Evolutionary conservation across 2,888 invertebrate species (phyloP).

Genomic region (Pseudoips prasinana): DNA sequence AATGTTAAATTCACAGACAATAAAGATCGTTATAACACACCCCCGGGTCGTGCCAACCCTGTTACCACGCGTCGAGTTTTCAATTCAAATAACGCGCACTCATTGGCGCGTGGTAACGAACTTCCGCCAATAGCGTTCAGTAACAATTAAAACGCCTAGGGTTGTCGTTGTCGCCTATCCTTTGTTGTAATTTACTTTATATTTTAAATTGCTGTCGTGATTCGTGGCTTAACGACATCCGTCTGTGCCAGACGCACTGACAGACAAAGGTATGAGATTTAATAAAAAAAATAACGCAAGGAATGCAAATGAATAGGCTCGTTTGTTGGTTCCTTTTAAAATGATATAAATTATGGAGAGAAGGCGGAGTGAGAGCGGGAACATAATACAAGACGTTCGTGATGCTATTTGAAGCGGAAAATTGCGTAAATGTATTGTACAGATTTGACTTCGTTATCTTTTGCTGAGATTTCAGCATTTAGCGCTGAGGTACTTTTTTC

Average conservation of each 20-base stretch:
- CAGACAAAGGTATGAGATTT: conserved; percentile 40
- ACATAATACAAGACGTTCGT: conserved; percentile 44
- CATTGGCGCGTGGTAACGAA: conserved; percentile 60
- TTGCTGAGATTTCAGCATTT: conserved; percentile 18
- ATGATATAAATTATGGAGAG: conserved; percentile 49
- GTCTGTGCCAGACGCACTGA: conserved; percentile 40
- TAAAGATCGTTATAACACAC: conserved; percentile 62
- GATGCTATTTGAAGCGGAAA: conserved; percentile 42
- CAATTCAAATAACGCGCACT: conserved; percentile 54
- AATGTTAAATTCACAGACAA: conserved; percentile 56
- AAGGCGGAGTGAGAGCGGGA: conserved; percentile 30
- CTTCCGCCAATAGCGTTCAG: conserved; percentile 55
- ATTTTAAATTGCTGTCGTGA: conserved; percentile 40
- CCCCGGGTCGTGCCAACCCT: conserved; percentile 52
- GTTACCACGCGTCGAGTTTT: conserved; percentile 39
- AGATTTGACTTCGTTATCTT: conserved; percentile 35
- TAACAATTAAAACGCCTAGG: conserved; percentile 56
- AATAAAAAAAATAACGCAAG: conserved; percentile 34
- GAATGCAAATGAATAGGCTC: conserved; percentile 43
- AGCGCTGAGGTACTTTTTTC: no score
- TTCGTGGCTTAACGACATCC: conserved; percentile 52
- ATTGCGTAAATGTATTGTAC: conserved; percentile 44
- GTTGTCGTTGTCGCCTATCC: conserved; percentile 34
- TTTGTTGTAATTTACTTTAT: conserved; percentile 49
- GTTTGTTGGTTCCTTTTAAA: conserved; percentile 48